Evolutionary conservation across 2,888 invertebrate genomes (phyloP).

Genomic region (Aphrophora alni): DNA sequence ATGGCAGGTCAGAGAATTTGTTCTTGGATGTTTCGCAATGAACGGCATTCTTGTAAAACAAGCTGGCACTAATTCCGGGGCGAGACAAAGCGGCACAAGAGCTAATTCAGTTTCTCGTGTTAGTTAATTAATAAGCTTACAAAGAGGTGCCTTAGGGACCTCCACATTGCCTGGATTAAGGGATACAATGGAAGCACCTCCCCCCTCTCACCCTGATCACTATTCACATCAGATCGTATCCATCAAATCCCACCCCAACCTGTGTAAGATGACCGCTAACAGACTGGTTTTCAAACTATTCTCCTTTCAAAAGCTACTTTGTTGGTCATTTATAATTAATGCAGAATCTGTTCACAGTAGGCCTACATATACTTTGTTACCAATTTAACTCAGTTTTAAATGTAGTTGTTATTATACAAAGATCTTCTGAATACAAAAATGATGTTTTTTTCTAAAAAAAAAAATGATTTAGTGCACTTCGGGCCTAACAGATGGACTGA

Average conservation of each 20-base stretch:
- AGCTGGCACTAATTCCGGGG: background rate
- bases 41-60: background rate
- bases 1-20: background rate
- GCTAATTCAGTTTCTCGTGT: slow-evolving; percentile 6
- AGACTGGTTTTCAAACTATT: background rate
- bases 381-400: too few relatives aligned
- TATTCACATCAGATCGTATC: background rate
- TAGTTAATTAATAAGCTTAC: slow-evolving; percentile 9
- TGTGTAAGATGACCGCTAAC: slow-evolving; percentile 1
- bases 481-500: too few relatives aligned
- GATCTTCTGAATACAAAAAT: too few relatives aligned
- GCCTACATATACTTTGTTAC: too few relatives aligned
- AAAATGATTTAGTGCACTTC: too few relatives aligned
- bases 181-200: too few relatives aligned
- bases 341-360: too few relatives aligned
- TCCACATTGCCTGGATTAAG: background rate
- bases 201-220: background rate
- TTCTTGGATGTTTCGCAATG: background rate
- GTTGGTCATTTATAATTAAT: too few relatives aligned
- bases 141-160: slow-evolving; percentile 2
- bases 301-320: background rate
- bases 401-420: too few relatives aligned
- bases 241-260: background rate
- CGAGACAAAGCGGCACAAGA: background rate
- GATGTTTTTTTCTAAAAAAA: too few relatives aligned